Percentiles rank a stretch among this genome's conserved stretches.
These are phyloP conservation scores for Desmodus rotundus DNA, from an alignment of 2,113 vertebrate species.

Conservation along the genomic window DNA sequence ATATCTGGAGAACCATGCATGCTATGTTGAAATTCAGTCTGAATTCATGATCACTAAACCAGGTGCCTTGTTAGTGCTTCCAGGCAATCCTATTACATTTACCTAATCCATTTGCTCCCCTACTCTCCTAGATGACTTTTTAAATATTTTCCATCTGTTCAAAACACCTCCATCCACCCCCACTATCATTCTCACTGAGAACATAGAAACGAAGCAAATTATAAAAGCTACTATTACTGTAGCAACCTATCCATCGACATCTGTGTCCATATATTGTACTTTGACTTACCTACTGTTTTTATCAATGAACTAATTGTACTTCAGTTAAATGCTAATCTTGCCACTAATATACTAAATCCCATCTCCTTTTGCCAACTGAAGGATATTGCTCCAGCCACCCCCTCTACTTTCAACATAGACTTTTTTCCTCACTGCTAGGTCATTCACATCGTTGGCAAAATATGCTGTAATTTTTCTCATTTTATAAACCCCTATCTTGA, in stretches of 20 bases:
- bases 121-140: background rate
- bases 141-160: background rate
- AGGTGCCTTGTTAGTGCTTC: background rate
- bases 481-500: background rate
- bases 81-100: background rate
- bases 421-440: background rate
- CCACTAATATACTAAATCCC: background rate
- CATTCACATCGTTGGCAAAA: background rate
- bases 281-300: background rate
- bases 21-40: background rate
- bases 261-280: background rate
- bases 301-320: background rate
- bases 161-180: background rate
- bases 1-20: background rate
- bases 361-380: background rate
- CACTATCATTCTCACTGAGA: background rate
- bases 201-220: background rate
- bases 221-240: background rate
- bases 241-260: background rate
- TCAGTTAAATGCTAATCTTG: background rate
- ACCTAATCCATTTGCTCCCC: background rate
- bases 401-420: conserved; percentile 16
- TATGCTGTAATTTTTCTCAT: background rate
- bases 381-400: background rate
- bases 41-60: background rate